phyloP scores from a whole-genome alignment of 2,113 vertebrate species.

The Mus pahari region DNA sequence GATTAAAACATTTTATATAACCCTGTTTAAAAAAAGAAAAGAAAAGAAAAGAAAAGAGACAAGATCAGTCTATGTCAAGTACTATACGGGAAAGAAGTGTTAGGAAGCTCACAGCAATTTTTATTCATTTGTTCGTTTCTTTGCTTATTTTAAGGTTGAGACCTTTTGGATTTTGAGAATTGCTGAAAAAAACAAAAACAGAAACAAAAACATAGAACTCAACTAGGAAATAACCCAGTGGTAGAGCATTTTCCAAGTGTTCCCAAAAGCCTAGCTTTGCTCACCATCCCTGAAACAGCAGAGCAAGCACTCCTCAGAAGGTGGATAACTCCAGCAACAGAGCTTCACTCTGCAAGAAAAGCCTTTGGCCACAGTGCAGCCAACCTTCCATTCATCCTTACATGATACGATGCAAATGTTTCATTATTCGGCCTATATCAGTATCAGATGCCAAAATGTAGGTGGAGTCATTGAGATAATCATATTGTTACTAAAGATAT shows the following conservation, averaged over 20 bases:
- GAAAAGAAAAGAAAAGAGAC: background rate
- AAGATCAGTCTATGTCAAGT: background rate
- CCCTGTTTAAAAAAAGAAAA: background rate
- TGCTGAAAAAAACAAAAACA: background rate
- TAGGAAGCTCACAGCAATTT: background rate
- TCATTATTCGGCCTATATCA: background rate
- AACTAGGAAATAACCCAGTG: background rate
- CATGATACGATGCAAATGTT: background rate
- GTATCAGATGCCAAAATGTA: background rate
- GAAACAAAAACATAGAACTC: background rate
- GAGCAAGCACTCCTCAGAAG: background rate
- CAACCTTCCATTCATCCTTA: background rate
- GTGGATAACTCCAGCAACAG: background rate
- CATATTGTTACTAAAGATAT: background rate
- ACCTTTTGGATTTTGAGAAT: slow-evolving; percentile 5
- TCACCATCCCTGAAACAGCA: background rate
- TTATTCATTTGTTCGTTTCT: background rate
- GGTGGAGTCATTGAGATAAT: background rate
- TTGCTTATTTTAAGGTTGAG: background rate
- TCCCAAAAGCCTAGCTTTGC: background rate
- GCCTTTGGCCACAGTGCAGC: background rate
- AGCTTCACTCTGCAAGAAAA: background rate
- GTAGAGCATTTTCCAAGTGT: background rate
- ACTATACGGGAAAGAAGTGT: background rate
- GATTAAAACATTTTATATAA: background rate